These are phyloP conservation scores for Dipodomys spectabilis DNA, from an alignment of 2,113 vertebrate species.

Conservation along the genomic window DNA sequence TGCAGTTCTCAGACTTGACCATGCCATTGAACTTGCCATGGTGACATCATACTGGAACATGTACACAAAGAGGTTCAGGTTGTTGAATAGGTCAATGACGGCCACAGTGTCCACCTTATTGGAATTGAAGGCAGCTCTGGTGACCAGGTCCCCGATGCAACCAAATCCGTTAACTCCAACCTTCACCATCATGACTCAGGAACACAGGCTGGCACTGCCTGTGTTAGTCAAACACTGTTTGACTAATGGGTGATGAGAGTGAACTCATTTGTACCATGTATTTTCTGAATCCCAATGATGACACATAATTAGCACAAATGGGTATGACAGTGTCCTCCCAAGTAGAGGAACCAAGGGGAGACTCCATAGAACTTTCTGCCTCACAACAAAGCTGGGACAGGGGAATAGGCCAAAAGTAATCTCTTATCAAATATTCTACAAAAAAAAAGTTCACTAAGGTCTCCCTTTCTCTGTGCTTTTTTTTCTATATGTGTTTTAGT, in stretches of 20 bases:
- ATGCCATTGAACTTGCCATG: too few relatives aligned
- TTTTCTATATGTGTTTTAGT: too few relatives aligned
- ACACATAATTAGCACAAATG: background rate
- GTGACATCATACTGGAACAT: background rate
- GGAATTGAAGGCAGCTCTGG: background rate
- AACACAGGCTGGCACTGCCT: too few relatives aligned
- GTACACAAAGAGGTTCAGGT: background rate
- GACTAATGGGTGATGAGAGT: background rate
- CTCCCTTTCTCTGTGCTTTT: background rate
- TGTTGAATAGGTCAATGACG: background rate
- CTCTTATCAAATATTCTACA: too few relatives aligned
- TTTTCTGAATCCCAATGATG: background rate
- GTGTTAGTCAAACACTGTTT: too few relatives aligned
- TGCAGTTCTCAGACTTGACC: background rate
- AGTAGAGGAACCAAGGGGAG: background rate
- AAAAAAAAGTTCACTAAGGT: rapidly evolving
- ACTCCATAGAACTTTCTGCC: background rate
- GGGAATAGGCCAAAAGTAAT: too few relatives aligned
- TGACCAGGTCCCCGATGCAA: too few relatives aligned
- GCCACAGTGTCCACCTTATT: background rate
- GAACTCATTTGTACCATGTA: background rate
- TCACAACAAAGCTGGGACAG: too few relatives aligned
- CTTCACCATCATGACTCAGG: background rate
- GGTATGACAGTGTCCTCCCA: too few relatives aligned
- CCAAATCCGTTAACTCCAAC: background rate